A percentile compares a stretch with the other conserved stretches of the same genome.
These are phyloP conservation scores for Sinelater perroti DNA, from an alignment of 2,888 invertebrate species.

Conservation along the genomic window DNA sequence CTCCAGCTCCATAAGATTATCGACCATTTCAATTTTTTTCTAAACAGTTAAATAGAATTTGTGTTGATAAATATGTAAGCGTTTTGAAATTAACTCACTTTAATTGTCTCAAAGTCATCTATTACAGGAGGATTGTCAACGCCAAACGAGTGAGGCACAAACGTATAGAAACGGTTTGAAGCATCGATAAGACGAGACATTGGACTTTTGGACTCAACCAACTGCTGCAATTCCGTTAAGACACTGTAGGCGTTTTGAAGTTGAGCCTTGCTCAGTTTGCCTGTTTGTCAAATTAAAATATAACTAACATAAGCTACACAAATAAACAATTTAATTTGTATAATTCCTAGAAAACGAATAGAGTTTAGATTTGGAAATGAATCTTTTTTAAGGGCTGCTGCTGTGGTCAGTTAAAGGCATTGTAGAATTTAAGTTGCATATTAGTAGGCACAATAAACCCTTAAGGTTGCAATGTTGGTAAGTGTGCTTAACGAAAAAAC, in stretches of 20 bases:
- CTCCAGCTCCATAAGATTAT: constrained; percentile 93
- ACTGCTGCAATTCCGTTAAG: constrained; percentile 73
- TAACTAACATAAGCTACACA: no score
- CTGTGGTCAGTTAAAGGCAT: no score
- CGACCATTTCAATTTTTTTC: constrained; percentile 53
- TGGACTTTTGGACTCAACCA: constrained; percentile 64
- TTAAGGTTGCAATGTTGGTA: no score
- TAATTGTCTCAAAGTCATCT: constrained; percentile 78
- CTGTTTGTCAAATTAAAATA: constrained; percentile 31
- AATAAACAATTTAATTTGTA: no score
- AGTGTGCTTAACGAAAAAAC: no score
- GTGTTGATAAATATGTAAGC: background rate
- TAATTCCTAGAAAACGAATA: no score
- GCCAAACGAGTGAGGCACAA: constrained; percentile 96
- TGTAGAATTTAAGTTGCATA: no score
- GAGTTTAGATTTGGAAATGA: no score
- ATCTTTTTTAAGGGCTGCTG: no score
- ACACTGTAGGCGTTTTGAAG: constrained; percentile 86
- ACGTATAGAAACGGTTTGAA: constrained; percentile 92
- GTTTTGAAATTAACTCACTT: constrained; percentile 54
- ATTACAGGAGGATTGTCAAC: constrained; percentile 82
- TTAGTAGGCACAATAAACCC: no score
- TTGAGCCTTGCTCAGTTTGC: constrained; percentile 92
- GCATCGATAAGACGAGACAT: constrained; percentile 77
- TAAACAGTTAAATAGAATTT: background rate